A percentile compares a stretch with the other conserved stretches of the same genome.
These are phyloP conservation scores for Promerops cafer DNA, from an alignment of 2,113 vertebrate genomes.

Conservation along the genomic window DNA sequence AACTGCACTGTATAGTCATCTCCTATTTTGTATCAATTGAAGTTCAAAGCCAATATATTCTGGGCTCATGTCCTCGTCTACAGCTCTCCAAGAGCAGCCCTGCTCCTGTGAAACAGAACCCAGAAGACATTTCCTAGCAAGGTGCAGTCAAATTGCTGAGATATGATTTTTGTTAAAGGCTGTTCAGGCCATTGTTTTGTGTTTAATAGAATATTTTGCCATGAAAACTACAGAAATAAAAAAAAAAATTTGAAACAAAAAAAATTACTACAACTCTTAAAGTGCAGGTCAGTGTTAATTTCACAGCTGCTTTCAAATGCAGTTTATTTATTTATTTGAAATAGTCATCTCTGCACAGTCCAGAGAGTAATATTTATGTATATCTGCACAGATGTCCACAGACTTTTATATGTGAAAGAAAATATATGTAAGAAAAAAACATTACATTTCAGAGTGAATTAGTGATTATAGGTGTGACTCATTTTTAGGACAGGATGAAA, in stretches of 20 bases:
- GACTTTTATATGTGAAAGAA: not conserved
- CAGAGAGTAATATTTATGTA: not conserved
- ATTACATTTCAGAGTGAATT: not conserved
- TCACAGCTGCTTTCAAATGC: not conserved
- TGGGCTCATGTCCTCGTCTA: not conserved
- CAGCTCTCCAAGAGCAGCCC: not conserved
- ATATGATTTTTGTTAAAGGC: not conserved
- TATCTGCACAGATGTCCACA: not conserved
- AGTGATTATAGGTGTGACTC: not conserved
- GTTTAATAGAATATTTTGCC: not conserved
- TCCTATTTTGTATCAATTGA: not conserved
- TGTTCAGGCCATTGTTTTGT: not conserved
- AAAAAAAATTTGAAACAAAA: not conserved
- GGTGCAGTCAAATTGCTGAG: not conserved
- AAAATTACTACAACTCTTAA: not conserved
- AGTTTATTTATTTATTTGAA: not conserved
- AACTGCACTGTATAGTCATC: fast-evolving
- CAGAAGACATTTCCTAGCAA: not conserved
- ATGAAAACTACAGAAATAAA: not conserved
- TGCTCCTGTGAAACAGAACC: not conserved
- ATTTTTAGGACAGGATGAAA: not conserved
- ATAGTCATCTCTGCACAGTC: not conserved
- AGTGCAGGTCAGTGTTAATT: not conserved
- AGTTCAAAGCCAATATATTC: not conserved
- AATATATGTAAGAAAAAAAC: not conserved